Evolutionary conservation across 2,113 vertebrate species (phyloP).

Genomic region (Antigone vipio): DNA sequence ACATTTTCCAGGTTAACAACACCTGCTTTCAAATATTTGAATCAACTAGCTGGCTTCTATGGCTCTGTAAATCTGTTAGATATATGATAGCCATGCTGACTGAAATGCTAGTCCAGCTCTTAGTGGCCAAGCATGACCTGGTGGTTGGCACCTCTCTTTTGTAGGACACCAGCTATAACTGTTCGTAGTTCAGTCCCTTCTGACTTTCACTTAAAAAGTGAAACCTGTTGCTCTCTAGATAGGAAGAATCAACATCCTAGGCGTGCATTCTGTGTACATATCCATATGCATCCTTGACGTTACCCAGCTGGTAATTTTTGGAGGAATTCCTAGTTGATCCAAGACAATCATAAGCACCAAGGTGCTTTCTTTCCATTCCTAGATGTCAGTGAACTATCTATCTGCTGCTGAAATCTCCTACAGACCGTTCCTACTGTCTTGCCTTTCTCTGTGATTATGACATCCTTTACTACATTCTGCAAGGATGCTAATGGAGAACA

Average conservation of each 20-base stretch:
- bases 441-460: background rate
- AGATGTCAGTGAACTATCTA: background rate
- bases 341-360: background rate
- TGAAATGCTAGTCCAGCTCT: background rate
- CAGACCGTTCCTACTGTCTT: background rate
- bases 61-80: background rate
- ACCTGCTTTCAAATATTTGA: background rate
- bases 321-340: background rate
- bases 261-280: accelerated
- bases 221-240: background rate
- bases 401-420: background rate
- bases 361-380: background rate
- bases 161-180: background rate
- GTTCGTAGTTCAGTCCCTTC: background rate
- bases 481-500: background rate
- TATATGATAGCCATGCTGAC: background rate
- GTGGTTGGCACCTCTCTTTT: background rate
- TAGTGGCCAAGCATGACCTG: no score
- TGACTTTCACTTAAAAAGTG: background rate
- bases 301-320: background rate
- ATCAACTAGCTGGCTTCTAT: background rate
- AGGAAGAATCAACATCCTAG: background rate
- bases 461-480: background rate
- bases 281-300: background rate
- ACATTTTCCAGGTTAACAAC: background rate